These are phyloP conservation scores for Choristoneura rosaceana DNA, from an alignment of 2,888 invertebrate species.

Conservation along the genomic window DNA sequence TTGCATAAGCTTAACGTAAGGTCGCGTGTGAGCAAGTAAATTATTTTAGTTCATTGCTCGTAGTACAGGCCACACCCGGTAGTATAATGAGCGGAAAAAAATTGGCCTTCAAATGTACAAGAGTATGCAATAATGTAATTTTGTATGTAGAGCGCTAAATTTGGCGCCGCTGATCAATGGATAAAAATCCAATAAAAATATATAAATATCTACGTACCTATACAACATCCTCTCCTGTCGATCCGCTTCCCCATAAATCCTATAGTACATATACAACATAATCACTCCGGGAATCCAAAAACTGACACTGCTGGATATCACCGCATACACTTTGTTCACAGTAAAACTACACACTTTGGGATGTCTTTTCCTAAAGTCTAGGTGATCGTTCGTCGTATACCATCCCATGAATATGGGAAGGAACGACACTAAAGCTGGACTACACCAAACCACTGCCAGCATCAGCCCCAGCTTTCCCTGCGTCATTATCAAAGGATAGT, in stretches of 20 bases:
- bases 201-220: slow-evolving; percentile 88
- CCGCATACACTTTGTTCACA: slow-evolving; percentile 94
- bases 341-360: slow-evolving; percentile 92
- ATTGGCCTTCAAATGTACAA: no score
- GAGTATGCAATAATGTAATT: no score
- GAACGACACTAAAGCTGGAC: slow-evolving; percentile 96
- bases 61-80: no score
- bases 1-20: no score
- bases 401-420: slow-evolving; percentile 97
- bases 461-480: slow-evolving; percentile 91
- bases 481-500: slow-evolving; percentile 97
- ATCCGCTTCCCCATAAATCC: slow-evolving; percentile 94
- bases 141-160: no score
- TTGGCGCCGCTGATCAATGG: no score
- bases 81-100: no score
- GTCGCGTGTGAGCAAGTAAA: no score
- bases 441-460: slow-evolving; percentile 96
- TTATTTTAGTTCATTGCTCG: no score
- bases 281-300: slow-evolving; percentile 98
- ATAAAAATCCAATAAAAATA: no score
- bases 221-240: slow-evolving; percentile 93
- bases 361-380: slow-evolving; percentile 88
- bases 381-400: slow-evolving; percentile 95
- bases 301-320: slow-evolving; percentile 95
- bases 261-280: slow-evolving; percentile 96